A percentile compares a stretch with the other conserved stretches of the same genome.
Evolutionary conservation across 2,113 vertebrate genomes (phyloP).

Genomic region (Megaceryle torquata): DNA sequence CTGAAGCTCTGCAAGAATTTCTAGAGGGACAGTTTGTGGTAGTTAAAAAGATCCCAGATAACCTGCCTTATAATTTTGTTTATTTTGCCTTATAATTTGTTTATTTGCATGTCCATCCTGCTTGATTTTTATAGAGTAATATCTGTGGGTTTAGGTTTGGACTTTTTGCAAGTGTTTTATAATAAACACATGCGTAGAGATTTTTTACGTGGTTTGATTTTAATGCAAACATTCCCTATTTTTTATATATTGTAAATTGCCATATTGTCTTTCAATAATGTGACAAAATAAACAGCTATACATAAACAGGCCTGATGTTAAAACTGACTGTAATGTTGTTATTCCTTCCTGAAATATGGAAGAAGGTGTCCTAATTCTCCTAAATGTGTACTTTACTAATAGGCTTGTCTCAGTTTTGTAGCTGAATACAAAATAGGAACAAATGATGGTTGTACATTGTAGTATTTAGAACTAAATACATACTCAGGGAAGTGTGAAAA

Average conservation of each 20-base stretch:
- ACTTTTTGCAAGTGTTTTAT: not conserved
- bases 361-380: not conserved
- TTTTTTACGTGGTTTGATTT: not conserved
- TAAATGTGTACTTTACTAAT: not conserved
- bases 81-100: not conserved
- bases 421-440: not conserved
- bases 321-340: not conserved
- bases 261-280: not conserved
- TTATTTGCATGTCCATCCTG: not conserved
- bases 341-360: not conserved
- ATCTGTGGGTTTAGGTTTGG: not conserved
- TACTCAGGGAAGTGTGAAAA: not conserved
- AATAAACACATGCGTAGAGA: not conserved
- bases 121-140: not conserved
- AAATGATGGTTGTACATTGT: not conserved
- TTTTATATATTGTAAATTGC: not conserved
- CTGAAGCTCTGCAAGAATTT: slow-evolving; percentile 5
- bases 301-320: not conserved
- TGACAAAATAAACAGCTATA: not conserved
- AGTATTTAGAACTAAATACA: not conserved
- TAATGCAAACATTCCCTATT: not conserved
- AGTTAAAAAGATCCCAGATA: not conserved
- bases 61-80: not conserved
- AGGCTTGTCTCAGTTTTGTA: not conserved
- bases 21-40: not conserved